Percentiles rank a stretch among this genome's conserved stretches.
phyloP scores from a whole-genome alignment of 2,888 invertebrate genomes.

The Drosophila bunnanda region DNA sequence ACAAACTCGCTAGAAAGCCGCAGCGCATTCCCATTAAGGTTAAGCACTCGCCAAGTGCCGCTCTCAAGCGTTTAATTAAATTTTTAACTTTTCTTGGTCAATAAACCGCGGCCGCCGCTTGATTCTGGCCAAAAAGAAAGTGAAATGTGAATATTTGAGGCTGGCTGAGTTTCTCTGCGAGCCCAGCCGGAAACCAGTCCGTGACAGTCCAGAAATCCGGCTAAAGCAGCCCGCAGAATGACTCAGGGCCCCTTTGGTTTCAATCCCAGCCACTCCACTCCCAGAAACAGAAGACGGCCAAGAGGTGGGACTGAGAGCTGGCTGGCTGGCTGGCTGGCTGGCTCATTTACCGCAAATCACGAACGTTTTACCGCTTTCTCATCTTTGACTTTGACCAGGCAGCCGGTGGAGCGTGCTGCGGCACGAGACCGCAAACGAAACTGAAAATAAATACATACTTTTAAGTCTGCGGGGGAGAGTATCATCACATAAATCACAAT shows the following conservation, averaged over 20 bases:
- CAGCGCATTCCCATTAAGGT: constrained; percentile 32
- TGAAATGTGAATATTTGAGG: constrained; percentile 57
- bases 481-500: constrained; percentile 39
- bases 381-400: constrained; percentile 55
- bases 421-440: constrained; percentile 51
- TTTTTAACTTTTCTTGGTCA: constrained; percentile 55
- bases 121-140: constrained; percentile 77
- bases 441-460: constrained; percentile 38
- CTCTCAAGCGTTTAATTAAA: constrained; percentile 17
- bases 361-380: constrained; percentile 66
- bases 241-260: constrained; percentile 26
- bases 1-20: constrained; percentile 68
- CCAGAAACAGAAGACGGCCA: constrained; percentile 13
- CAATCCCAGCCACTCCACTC: constrained; percentile 7
- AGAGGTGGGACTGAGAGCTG: constrained; percentile 1
- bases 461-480: constrained; percentile 21
- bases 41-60: constrained; percentile 26
- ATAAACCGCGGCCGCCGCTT: constrained; percentile 66
- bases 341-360: constrained; percentile 55
- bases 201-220: constrained; percentile 46
- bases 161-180: constrained; percentile 65
- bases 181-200: constrained; percentile 67
- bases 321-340: constrained; percentile 26
- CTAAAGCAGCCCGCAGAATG: constrained; percentile 32
- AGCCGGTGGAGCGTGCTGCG: constrained; percentile 46